Conservation (phyloP, 2,113 vertebrate genomes). For the Hippopotamus amphibius region DNA sequence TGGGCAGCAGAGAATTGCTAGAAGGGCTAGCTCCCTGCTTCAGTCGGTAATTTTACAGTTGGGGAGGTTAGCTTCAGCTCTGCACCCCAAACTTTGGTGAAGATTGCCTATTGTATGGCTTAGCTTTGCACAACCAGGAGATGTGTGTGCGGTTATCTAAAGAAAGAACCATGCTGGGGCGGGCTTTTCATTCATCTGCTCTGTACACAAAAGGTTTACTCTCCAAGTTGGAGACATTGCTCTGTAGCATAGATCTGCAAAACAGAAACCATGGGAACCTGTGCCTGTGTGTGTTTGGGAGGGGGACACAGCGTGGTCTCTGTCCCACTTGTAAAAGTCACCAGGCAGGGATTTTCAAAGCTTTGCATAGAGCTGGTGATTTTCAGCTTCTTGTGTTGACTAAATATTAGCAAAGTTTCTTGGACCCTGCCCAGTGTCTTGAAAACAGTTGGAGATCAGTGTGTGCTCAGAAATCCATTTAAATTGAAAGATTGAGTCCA, state of each 20-base stretch:
- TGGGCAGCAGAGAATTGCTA: not conserved
- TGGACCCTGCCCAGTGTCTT: not conserved
- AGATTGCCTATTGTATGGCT: not conserved
- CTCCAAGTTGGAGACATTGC: not conserved
- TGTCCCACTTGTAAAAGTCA: not conserved
- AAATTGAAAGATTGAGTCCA: not conserved
- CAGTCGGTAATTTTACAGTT: not conserved
- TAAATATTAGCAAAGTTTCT: not conserved
- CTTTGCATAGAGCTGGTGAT: not conserved
- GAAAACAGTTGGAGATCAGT: not conserved
- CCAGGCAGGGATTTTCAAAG: not conserved
- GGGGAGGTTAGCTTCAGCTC: not conserved
- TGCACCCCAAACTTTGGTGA: not conserved
- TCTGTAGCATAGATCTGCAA: not conserved
- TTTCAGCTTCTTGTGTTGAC: not conserved
- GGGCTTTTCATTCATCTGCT: not conserved
- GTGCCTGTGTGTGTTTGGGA: not conserved
- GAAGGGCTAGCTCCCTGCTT: not conserved
- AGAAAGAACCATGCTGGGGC: not conserved
- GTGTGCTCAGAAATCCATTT: not conserved
- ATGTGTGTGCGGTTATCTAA: not conserved
- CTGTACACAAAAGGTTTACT: not conserved
- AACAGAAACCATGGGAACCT: not conserved
- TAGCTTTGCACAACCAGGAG: not conserved
- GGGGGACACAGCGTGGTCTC: rapidly evolving